Percentiles rank a stretch among this genome's conserved stretches.
Evolutionary conservation across 2,113 vertebrate genomes (phyloP).

Genomic region (Acanthisitta chloris): DNA sequence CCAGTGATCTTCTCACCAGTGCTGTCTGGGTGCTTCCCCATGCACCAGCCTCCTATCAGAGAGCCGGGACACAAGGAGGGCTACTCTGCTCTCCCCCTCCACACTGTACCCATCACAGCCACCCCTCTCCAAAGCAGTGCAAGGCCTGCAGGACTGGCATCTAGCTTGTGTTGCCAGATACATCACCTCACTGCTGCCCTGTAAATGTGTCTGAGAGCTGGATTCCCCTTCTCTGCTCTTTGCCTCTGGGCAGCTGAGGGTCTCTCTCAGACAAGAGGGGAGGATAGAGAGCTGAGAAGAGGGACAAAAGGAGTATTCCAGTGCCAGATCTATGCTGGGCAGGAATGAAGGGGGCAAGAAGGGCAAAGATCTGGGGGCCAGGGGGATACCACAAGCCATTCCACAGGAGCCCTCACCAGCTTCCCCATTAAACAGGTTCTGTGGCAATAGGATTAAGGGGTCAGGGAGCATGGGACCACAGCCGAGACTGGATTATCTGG

Average conservation of each 20-base stretch:
- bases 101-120: accelerated
- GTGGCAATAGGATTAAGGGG: slow-evolving; percentile 44
- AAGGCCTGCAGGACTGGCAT: neutral
- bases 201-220: neutral
- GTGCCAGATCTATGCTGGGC: neutral
- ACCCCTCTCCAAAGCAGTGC: neutral
- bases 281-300: neutral
- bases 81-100: neutral
- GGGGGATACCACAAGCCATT: neutral
- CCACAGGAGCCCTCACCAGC: neutral
- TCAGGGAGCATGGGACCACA: slow-evolving; percentile 25
- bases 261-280: neutral
- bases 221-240: neutral
- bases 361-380: neutral
- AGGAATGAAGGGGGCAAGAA: neutral
- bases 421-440: slow-evolving; percentile 18
- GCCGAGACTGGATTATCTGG: slow-evolving; percentile 34
- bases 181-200: neutral
- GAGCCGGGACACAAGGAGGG: accelerated
- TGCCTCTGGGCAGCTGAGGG: accelerated
- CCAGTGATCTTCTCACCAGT: accelerated
- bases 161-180: neutral
- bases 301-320: neutral
- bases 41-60: neutral
- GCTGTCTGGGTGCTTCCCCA: accelerated